Evolutionary conservation across 64 coral and sea anemone species (phyloP), one percentile per base, ranked within the genome.

Genomic region (Porites lutea): DNA sequence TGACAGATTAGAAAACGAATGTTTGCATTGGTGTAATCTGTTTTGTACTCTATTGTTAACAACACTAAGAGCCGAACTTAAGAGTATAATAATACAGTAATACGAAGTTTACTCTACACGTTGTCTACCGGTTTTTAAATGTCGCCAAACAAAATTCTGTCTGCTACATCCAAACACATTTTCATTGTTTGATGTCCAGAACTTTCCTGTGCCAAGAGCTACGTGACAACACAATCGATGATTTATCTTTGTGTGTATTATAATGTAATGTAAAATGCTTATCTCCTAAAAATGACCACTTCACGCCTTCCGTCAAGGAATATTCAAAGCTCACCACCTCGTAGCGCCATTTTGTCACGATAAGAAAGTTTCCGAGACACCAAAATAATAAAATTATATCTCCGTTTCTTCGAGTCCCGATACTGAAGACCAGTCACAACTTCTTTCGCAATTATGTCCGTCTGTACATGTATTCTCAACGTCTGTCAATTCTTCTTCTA

Each of bases 281-380:
- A 84, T 84, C 81, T 83, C 60, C 45, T 23, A 47, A 84, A 84
- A 84, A 84, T 84, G 67, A 52, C 81, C 81, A 84, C 81, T 84
- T 84, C 16, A 51, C 81, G 81, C 81, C 81, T 84, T 84, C 81
- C 62, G 62, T 52, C 81, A 65, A 84, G 16, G 0, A 84, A 48
- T 84, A 84, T 84, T 84, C 81, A 84, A 84, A 83, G 64, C 81
- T 84, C 67, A 68, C 81, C 81, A 68, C 81, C 81, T 22, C 16
- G 61, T 52, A 82, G 27, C 60, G 23, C 45, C 60, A 18, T 65
- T 63, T 47, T 48, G 43, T 82, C 79, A 47, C 20, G 53, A 60
- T 52, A 52, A 51, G 48, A 65, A 8, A 77, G 18, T 78, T 55
- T 55, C 55, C 19, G 50, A 13, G 48, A 15, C 61, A 13, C 46